Evolutionary conservation across 2,113 vertebrate genomes (phyloP), one percentile per base, ranked within the genome.

Genomic region (Cheirogaleus medius): DNA sequence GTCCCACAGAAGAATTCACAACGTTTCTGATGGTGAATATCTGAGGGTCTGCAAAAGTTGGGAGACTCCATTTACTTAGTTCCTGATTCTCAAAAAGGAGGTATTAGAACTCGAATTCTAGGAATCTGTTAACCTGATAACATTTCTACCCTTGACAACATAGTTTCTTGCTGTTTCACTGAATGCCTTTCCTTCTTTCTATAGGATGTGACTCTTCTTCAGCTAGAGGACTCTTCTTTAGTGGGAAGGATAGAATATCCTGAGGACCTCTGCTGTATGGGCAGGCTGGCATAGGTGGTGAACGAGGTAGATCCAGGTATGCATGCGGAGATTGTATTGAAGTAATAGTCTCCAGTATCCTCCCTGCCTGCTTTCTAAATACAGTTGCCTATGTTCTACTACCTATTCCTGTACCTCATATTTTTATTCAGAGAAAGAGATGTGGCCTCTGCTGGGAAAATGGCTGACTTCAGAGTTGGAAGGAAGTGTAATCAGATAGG

Each of bases 271-370:
- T 90, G 27, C 69, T 66, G 52, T 94, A 58, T 97, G 49, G n/a
- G n/a, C 42, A 94, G 84, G 32, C 34, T 93, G 63, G 20, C 15
- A 12, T 54, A 60, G 13, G 8, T 69, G 76, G 52, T 73, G 47
- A 89, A 37, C 87, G 52, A 97, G 84, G 85, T 90, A 90, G 56
- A 64, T 87, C 12, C 90, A 5, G 49, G 34, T 63, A 58, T 95
- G 49, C 14, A 14, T 93, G 44, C 34, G 87, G 71, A 52, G 12
- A 21, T 95, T 37, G 3, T 58, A 47, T 60, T 91, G 29, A 95
- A 96, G 71, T 69, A 69, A 69, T 73, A 73, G 66, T 74, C 9
- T 21, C n/a, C 21, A 32, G 71, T 85, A 49, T 64, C 7, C 82
- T 87, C 39, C 23, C 25, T 95, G 37, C 6, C 27, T 91, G 11